Percentiles rank a stretch among this genome's conserved stretches.
Conservation (phyloP, 2,888 invertebrate genomes). For the Lysandra coridon region DNA sequence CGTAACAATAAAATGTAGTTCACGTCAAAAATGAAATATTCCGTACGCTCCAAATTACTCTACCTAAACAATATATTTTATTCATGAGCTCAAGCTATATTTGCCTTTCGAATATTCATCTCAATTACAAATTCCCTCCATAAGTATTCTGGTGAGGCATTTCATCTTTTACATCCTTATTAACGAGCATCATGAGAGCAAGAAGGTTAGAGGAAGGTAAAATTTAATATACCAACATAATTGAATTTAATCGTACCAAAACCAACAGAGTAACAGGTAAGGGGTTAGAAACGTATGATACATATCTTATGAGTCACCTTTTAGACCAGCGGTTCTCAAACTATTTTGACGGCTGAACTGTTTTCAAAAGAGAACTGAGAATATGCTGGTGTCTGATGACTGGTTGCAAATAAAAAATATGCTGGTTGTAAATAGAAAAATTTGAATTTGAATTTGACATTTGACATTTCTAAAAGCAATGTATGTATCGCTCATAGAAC, state of each 20-base stretch:
- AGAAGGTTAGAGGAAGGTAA: conserved; percentile 4
- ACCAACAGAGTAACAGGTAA: not conserved
- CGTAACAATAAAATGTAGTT: not conserved
- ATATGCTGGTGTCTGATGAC: no score
- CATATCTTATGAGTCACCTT: not conserved
- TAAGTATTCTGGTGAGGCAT: conserved; percentile 29
- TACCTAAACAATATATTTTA: conserved; percentile 20
- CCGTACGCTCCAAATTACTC: not conserved
- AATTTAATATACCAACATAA: conserved; percentile 9
- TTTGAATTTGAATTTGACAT: no score
- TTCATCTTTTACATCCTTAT: conserved; percentile 12
- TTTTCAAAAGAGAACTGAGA: no score
- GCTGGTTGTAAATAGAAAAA: no score
- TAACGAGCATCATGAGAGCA: conserved; percentile 16
- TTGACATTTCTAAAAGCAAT: no score
- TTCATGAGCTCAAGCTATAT: conserved; percentile 17
- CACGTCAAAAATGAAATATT: not conserved
- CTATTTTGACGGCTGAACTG: no score
- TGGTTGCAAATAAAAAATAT: no score
- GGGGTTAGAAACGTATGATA: not conserved
- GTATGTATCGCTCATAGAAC: no score
- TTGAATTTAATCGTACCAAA: not conserved
- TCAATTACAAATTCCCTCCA: conserved; percentile 28
- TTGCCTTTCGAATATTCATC: conserved; percentile 19
- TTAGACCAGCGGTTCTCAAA: not conserved